Conservation (phyloP, 1,140 invertebrate species). For the Ceratitis capitata region DNA sequence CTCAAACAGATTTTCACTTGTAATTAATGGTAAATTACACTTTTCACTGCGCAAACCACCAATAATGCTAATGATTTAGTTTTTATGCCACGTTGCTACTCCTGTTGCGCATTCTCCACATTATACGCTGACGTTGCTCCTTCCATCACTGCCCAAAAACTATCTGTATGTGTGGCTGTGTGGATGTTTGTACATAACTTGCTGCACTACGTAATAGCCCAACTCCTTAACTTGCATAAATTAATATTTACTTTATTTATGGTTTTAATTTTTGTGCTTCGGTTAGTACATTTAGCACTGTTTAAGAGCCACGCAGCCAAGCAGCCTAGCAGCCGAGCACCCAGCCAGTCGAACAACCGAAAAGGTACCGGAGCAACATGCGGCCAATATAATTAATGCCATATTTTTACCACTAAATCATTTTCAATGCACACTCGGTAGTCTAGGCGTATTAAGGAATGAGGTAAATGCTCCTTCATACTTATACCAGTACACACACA, state of each 20-base stretch:
- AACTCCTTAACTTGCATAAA: conserved; percentile 30
- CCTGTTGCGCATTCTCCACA: background rate
- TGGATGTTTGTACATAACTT: no score
- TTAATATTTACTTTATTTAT: conserved; percentile 37
- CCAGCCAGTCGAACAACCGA: no score
- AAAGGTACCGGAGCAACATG: background rate
- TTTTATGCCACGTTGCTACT: background rate
- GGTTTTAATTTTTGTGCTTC: conserved; percentile 22
- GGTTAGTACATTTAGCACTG: conserved; percentile 7
- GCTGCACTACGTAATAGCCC: background rate
- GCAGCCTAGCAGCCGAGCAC: no score
- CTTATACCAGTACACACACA: background rate
- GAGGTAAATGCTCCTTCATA: background rate
- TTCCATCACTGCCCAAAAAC: background rate
- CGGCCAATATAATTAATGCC: conserved; percentile 29
- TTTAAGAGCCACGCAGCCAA: no score
- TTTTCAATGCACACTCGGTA: conserved; percentile 19
- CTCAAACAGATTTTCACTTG: conserved; percentile 20
- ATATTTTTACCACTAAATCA: conserved; percentile 34
- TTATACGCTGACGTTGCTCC: background rate
- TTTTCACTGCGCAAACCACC: conserved; percentile 8
- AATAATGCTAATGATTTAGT: conserved; percentile 24
- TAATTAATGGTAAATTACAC: conserved; percentile 24
- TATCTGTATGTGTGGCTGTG: no score
- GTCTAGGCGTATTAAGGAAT: conserved; percentile 17